Percentiles rank a stretch among this genome's conserved stretches.
These are phyloP conservation scores for Candoia aspera DNA, from an alignment of 2,113 vertebrate species.

Conservation along the genomic window DNA sequence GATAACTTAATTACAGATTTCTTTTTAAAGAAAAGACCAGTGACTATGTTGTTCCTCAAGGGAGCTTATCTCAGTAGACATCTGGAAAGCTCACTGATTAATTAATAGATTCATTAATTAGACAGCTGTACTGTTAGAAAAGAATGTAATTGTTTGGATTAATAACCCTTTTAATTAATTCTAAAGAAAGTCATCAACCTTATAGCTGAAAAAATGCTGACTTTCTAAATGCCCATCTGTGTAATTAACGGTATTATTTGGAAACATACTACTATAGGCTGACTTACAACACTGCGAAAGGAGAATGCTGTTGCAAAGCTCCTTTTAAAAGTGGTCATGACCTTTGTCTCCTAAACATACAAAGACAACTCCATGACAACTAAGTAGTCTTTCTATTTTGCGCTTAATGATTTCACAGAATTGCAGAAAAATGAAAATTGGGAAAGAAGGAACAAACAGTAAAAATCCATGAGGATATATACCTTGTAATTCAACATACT, in stretches of 20 bases:
- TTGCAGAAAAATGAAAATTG: fast-evolving
- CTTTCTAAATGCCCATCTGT: conserved; percentile 62
- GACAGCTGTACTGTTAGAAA: conserved; percentile 70
- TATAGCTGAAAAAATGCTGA: conserved; percentile 57
- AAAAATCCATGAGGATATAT: background rate
- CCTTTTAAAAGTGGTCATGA: conserved; percentile 3
- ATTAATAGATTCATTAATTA: conserved; percentile 75
- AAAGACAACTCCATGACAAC: background rate
- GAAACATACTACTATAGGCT: conserved; percentile 25
- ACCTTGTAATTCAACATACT: background rate
- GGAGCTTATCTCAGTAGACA: conserved; percentile 69
- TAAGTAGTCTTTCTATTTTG: background rate
- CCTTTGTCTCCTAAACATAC: background rate
- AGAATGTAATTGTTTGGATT: conserved; percentile 77
- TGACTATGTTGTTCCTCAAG: conserved; percentile 55
- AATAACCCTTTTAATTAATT: conserved; percentile 77
- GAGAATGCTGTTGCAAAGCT: background rate
- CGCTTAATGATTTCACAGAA: conserved; percentile 35
- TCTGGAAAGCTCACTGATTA: conserved; percentile 72
- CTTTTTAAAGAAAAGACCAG: conserved; percentile 54
- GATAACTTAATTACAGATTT: conserved; percentile 44
- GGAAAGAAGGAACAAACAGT: background rate
- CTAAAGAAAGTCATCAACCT: conserved; percentile 67
- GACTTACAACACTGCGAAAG: background rate
- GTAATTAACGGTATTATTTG: conserved; percentile 48